Evolutionary conservation across 2,797 vertebrate genomes (phyloP), one percentile per base, ranked within the genome.

Genomic region (Selene dorsalis): DNA sequence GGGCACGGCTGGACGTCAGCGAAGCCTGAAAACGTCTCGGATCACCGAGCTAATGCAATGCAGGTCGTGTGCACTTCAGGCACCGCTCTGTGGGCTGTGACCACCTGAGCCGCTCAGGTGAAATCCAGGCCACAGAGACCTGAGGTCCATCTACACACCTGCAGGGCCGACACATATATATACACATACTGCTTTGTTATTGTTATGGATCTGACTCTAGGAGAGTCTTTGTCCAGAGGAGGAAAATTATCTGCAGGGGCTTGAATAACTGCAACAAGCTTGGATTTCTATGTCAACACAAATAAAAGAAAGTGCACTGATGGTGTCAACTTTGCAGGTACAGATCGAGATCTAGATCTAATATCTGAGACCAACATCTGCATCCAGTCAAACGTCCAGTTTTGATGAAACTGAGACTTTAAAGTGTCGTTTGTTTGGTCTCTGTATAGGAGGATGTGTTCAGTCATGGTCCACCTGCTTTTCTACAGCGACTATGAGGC

Each of bases 11-110:
- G 72, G 2, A 58, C 7, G 3, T 43, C 2, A 71, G 26, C 35
- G 75, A 80, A 85, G 69, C 72, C 67, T 79, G 58, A 55, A 75
- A 90, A 73, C 7, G n/a, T 28, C 24, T 66, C 20, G 68, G 80
- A 82, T 91, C 80, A 75, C 79, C 45, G 78, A 77, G 52, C 75
- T 67, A 63, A 74, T 43, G 73, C 69, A 75, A 10, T 1, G 0
- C 28, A 58, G 69, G 22, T 77, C 35, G 32, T 38, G 61, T 73
- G 69, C 30, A 68, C 62, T 47, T n/a, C n/a, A 55, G 56, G 24
- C 48, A 60, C 10, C 38, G 2, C 32, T 35, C 9, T n/a, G 64
- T 77, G 12, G 32, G 32, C 32, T 67, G 72, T 78, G 85, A 86
- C 71, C 64, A 66, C 22, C 62, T 56, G 59, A 73, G 53, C 45